phyloP scores from a whole-genome alignment of 2,888 invertebrate genomes.

The Tipula helvola region DNA sequence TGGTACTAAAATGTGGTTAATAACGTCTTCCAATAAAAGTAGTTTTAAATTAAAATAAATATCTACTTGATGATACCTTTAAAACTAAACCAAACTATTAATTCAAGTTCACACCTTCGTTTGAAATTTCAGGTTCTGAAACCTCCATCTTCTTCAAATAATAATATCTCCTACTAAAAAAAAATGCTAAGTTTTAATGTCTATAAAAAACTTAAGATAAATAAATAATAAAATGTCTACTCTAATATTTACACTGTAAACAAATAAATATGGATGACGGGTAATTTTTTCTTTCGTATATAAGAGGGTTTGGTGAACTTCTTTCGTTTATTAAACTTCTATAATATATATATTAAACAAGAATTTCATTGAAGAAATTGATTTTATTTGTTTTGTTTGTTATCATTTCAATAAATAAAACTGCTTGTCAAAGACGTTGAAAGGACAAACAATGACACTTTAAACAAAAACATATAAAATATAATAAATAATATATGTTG shows the following conservation, averaged over 20 bases:
- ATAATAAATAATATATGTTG: background rate
- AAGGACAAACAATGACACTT: background rate
- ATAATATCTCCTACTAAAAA: background rate
- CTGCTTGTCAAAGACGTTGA: background rate
- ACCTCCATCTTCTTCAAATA: background rate
- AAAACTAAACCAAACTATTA: too few species aligned
- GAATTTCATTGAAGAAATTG: background rate
- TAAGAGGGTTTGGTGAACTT: background rate
- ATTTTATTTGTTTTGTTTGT: background rate
- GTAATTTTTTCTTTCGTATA: background rate
- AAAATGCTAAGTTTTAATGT: background rate
- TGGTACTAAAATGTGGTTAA: too few species aligned
- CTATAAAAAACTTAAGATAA: background rate
- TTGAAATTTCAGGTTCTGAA: background rate
- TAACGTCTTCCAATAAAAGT: too few species aligned
- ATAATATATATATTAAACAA: background rate
- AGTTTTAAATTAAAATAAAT: too few species aligned
- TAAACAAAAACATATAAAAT: background rate
- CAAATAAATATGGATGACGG: background rate
- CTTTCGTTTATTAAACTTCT: background rate
- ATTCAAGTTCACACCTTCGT: background rate
- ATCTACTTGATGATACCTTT: too few species aligned
- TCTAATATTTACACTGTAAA: background rate
- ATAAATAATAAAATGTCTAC: constrained; percentile 4
- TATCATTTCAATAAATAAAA: background rate